Conservation (phyloP, 2,888 invertebrate genomes). For the Drosophila ezoana region DNA sequence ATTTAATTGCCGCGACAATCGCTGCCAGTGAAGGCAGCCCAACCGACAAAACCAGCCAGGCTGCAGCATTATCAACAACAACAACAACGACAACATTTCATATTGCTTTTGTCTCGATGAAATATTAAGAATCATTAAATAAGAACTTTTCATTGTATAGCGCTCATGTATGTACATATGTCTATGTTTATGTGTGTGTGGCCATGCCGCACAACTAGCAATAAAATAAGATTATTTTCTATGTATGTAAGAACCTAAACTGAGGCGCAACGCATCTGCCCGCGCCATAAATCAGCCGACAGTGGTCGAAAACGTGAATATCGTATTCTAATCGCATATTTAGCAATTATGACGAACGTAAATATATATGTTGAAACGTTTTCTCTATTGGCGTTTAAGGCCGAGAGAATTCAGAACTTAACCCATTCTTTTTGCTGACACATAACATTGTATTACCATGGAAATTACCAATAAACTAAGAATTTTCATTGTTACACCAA, state of each 20-base stretch:
- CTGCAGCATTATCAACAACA: slow-evolving; percentile 14
- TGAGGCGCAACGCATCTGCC: slow-evolving; percentile 57
- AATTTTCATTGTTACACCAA: slow-evolving; percentile 2
- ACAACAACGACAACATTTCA: slow-evolving; percentile 35
- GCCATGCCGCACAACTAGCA: slow-evolving; percentile 48
- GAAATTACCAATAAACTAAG: background rate
- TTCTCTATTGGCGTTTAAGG: slow-evolving; percentile 28
- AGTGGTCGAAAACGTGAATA: slow-evolving; percentile 48
- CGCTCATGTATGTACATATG: slow-evolving; percentile 44
- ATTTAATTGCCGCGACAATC: slow-evolving; percentile 78
- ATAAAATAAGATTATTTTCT: slow-evolving; percentile 47
- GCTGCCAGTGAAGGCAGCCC: slow-evolving; percentile 58
- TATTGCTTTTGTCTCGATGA: slow-evolving; percentile 58
- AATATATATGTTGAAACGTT: slow-evolving; percentile 10
- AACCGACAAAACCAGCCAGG: slow-evolving; percentile 23
- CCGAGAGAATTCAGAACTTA: slow-evolving; percentile 45
- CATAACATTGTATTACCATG: slow-evolving; percentile 1
- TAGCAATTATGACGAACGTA: slow-evolving; percentile 45
- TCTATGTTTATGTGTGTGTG: slow-evolving; percentile 27
- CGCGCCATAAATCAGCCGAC: slow-evolving; percentile 64
- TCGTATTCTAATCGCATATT: slow-evolving; percentile 54
- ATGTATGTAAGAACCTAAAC: slow-evolving; percentile 19
- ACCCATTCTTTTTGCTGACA: slow-evolving; percentile 44
- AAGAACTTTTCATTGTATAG: slow-evolving; percentile 68
- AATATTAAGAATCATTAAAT: slow-evolving; percentile 75